Evolutionary conservation across 2,113 vertebrate genomes (phyloP), one percentile per base, ranked within the genome.

Genomic region (Sorex fumeus): DNA sequence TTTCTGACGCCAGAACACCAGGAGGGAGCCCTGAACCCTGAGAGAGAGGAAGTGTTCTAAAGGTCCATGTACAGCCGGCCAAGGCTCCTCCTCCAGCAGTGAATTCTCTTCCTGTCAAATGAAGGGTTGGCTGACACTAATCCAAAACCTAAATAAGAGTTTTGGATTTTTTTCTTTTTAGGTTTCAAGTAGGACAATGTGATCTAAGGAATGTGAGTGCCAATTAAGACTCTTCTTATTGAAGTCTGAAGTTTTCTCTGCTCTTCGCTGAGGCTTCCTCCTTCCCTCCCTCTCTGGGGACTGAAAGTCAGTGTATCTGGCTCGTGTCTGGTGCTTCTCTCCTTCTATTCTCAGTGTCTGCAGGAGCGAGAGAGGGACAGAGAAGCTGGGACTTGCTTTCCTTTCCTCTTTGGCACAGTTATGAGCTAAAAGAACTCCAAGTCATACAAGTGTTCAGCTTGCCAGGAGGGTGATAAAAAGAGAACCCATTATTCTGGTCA

Each of bases 371-470:
- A 3, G 15, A 32, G n/a, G 21, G 15, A 6, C 25, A 2, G 2
- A 67, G 19, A 3, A 3, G 15, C 19, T 60, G 57, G 57, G 21
- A 60, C 18, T 60, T 23, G 18, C 18, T 78, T 75, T 70, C 45
- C 74, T 82, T 87, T 34, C 18, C 62, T 69, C 53, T 47, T 84
- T 47, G 84, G 57, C 10, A 72, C 1, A 36, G 2, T 2, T 81
- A 30, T 34, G 47, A 62, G 32, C 40, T 88, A 93, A 92, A 79
- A 84, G 69, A 83, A 94, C 72, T 84, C 43, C 64, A 45, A 57
- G 75, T 94, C 69, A 60, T 2, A 36, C 34, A 80, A 69, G 71
- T 74, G 47, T 91, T 94, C 69, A 79, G 80, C 47, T 89, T 83
- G 80, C 72, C 2, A 74, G 80, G 32, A 85, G 64, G 34, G 84